phyloP scores from a whole-genome alignment of 2,797 vertebrate species.

The Pseudocheirus occidentalis region DNA sequence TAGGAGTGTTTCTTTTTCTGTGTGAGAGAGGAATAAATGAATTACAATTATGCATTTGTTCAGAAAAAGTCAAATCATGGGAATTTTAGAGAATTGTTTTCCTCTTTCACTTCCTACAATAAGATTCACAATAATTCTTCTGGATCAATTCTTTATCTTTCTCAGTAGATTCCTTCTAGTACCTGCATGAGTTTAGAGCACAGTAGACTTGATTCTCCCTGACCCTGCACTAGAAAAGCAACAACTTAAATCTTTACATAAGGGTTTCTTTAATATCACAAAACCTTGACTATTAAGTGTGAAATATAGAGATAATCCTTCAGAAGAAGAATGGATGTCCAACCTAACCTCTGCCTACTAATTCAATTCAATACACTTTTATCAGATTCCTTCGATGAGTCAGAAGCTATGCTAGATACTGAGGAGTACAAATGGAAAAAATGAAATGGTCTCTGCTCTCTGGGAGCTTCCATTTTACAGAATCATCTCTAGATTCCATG shows the following conservation, averaged over 20 bases:
- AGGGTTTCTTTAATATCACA: slow-evolving; percentile 1
- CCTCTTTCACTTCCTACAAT: too few species aligned
- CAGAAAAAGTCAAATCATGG: too few species aligned
- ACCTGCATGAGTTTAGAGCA: neutral
- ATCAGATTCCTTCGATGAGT: neutral
- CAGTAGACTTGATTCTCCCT: neutral
- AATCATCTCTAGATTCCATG: neutral
- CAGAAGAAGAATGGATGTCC: neutral
- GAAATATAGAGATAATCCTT: neutral
- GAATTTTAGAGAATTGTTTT: too few species aligned
- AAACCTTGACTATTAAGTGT: neutral
- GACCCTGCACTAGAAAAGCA: neutral
- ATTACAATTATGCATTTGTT: too few species aligned
- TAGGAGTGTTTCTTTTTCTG: too few species aligned
- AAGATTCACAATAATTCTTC: neutral
- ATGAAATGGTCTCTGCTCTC: neutral
- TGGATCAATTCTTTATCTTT: neutral
- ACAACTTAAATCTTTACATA: neutral
- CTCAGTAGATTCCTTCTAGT: neutral
- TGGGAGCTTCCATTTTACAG: neutral
- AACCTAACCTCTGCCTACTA: neutral
- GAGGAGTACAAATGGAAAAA: neutral
- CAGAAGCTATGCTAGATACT: neutral
- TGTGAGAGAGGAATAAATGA: too few species aligned
- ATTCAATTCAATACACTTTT: neutral